Evolutionary conservation across 1,140 invertebrate genomes (phyloP).

Genomic region (Euwallacea similis): DNA sequence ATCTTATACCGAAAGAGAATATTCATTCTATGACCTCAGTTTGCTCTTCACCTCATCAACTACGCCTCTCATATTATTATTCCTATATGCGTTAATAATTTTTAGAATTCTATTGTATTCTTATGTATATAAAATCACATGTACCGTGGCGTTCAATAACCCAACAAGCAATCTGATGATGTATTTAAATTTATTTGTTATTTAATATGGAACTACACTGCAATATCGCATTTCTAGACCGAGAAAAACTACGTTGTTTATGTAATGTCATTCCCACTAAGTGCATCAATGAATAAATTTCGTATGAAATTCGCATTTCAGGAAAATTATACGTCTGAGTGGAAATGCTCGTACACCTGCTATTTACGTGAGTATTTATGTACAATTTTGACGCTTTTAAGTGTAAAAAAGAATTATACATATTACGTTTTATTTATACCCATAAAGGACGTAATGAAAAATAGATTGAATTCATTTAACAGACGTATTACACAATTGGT

Average conservation of each 20-base stretch:
- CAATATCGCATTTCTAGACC: constrained; percentile 15
- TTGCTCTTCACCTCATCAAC: no score
- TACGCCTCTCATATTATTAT: no score
- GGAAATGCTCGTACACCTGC: constrained; percentile 8
- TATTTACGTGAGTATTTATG: background rate
- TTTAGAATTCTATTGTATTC: background rate
- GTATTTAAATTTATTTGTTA: constrained; percentile 34
- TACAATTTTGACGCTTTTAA: no score
- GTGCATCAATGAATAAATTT: constrained; percentile 22
- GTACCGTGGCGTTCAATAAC: constrained; percentile 19
- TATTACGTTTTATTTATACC: no score
- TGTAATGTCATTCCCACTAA: constrained; percentile 8
- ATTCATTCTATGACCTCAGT: no score
- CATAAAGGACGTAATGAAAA: no score
- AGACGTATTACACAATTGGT: no score
- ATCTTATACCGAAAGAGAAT: no score
- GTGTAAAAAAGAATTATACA: no score
- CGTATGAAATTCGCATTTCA: background rate
- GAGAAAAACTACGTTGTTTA: constrained; percentile 19
- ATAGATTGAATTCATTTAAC: no score
- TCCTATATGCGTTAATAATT: no score
- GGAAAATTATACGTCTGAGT: background rate
- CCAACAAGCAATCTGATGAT: constrained; percentile 23
- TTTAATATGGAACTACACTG: constrained; percentile 28
- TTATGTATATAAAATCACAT: background rate